Conservation (phyloP, 2,888 invertebrate species). For the Xylota sylvarum region DNA sequence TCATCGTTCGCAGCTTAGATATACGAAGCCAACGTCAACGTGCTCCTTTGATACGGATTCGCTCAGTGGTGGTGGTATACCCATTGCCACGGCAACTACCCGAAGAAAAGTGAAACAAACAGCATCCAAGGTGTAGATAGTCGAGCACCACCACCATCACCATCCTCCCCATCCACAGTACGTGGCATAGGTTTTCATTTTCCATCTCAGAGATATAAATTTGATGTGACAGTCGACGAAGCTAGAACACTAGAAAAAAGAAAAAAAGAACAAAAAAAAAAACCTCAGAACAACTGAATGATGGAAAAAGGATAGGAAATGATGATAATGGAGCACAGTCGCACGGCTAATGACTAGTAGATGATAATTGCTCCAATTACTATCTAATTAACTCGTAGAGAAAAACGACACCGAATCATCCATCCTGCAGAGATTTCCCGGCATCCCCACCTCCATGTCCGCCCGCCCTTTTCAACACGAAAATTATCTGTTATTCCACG, state of each 20-base stretch:
- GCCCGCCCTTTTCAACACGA: constrained; percentile 18
- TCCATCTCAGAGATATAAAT: constrained; percentile 50
- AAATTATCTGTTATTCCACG: constrained; percentile 53
- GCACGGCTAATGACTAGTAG: constrained; percentile 59
- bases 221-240: constrained; percentile 56
- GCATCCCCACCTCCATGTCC: neutral
- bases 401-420: constrained; percentile 29
- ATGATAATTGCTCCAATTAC: constrained; percentile 74
- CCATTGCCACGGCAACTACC: constrained; percentile 50
- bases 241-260: neutral
- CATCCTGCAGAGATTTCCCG: constrained; percentile 28
- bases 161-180: neutral
- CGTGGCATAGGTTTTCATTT: constrained; percentile 35
- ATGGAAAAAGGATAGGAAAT: constrained; percentile 59
- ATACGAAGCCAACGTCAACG: constrained; percentile 23
- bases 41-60: constrained; percentile 54
- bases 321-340: constrained; percentile 38
- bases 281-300: constrained; percentile 11
- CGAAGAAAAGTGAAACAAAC: constrained; percentile 47
- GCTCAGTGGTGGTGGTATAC: constrained; percentile 21
- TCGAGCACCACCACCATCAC: constrained; percentile 1
- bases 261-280: constrained; percentile 19
- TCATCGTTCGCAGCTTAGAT: constrained; percentile 9
- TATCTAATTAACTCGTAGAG: constrained; percentile 66
- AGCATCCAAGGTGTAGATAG: constrained; percentile 44